These are phyloP conservation scores for Acrossocheilus wenchowensis DNA, from an alignment of 2,797 vertebrate genomes.

Conservation along the genomic window DNA sequence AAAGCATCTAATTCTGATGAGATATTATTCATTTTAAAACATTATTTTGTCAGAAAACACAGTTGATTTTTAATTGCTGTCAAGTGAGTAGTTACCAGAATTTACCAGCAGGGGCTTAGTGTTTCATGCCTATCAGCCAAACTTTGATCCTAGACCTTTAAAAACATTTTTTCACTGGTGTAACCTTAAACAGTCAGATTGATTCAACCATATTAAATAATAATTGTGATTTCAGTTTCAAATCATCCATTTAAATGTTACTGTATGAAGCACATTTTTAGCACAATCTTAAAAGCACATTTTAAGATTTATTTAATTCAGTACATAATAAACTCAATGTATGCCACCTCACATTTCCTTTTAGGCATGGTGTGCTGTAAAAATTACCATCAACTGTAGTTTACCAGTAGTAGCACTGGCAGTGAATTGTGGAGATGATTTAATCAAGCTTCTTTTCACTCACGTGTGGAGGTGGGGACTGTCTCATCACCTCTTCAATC, in stretches of 20 bases:
- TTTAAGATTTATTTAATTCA: background rate
- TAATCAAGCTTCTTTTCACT: background rate
- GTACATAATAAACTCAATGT: background rate
- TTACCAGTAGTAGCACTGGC: background rate
- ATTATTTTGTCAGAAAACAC: background rate
- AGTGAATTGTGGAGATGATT: background rate
- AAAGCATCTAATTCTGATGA: background rate
- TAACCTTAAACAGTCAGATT: background rate
- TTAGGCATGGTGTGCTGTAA: background rate
- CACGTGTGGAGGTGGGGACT: background rate
- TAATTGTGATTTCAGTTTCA: background rate
- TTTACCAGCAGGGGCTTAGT: slow-evolving; percentile 2
- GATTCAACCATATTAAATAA: background rate
- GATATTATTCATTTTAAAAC: background rate
- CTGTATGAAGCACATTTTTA: background rate
- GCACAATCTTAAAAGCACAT: too few relatives aligned
- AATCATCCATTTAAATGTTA: background rate
- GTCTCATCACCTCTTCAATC: slow-evolving; percentile 5
- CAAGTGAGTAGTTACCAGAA: background rate
- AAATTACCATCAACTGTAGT: background rate
- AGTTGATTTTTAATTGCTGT: background rate
- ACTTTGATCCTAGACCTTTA: background rate
- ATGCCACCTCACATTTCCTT: background rate
- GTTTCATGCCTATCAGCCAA: too few relatives aligned
- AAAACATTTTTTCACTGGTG: background rate